These are phyloP conservation scores for Drosophila lacteicornis DNA, from an alignment of 1,140 invertebrate species.

Conservation along the genomic window DNA sequence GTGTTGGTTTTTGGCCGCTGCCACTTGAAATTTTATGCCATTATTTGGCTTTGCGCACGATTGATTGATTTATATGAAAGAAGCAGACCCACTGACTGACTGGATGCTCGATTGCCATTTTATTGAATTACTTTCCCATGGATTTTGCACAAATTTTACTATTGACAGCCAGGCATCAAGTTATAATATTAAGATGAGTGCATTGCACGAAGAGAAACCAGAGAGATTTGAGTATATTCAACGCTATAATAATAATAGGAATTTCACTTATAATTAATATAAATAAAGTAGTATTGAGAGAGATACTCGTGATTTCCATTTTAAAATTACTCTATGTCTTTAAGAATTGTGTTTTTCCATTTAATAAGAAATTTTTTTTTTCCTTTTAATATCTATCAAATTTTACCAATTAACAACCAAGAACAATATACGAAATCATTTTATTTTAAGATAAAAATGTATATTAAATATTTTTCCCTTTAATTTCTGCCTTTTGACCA, in stretches of 20 bases:
- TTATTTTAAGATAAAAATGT: background rate
- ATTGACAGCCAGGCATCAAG: slow-evolving; percentile 11
- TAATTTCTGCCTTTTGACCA: background rate
- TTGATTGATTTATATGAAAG: slow-evolving; percentile 67
- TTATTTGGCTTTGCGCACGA: slow-evolving; percentile 64
- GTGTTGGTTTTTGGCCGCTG: slow-evolving; percentile 47
- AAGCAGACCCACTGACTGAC: slow-evolving; percentile 23
- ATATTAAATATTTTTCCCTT: background rate
- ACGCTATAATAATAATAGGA: background rate
- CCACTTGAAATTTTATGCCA: slow-evolving; percentile 57
- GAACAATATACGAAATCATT: too few relatives aligned
- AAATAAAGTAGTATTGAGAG: background rate
- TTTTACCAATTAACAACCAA: too few relatives aligned
- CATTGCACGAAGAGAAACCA: background rate
- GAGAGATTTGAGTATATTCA: too few relatives aligned
- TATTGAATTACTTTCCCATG: slow-evolving; percentile 67
- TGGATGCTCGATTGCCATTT: slow-evolving; percentile 37
- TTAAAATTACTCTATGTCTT: background rate
- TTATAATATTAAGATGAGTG: slow-evolving; percentile 10
- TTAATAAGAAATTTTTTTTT: too few relatives aligned
- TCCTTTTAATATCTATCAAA: too few relatives aligned
- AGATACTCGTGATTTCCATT: background rate
- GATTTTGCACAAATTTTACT: slow-evolving; percentile 64
- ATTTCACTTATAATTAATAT: background rate
- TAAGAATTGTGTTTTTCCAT: too few relatives aligned